Conservation (phyloP, 2,797 vertebrate species). For the Chiroxiphia lanceolata region DNA sequence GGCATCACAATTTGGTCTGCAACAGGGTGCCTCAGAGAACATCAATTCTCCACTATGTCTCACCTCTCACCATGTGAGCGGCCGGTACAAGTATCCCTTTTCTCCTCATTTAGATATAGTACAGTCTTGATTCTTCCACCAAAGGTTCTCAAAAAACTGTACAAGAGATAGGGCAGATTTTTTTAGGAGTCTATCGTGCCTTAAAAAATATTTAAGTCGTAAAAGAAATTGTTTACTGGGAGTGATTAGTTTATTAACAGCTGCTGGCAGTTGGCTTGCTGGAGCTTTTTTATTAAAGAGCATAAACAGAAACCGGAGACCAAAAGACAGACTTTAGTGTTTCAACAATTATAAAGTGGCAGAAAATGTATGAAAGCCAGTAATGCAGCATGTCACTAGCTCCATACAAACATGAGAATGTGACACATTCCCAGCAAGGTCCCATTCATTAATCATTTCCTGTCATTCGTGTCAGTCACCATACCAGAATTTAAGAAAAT, state of each 20-base stretch:
- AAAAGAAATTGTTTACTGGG: not conserved
- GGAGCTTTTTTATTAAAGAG: not conserved
- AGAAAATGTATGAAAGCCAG: not conserved
- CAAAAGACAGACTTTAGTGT: not conserved
- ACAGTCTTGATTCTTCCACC: not conserved
- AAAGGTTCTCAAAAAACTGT: not conserved
- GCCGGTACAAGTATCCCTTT: not conserved
- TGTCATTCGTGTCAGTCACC: conserved; percentile 9
- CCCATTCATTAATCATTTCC: conserved; percentile 27
- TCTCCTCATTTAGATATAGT: not conserved
- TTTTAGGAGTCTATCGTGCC: not conserved
- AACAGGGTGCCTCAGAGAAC: not conserved
- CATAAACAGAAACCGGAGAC: not conserved
- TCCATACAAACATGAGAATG: not conserved
- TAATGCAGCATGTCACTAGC: not conserved
- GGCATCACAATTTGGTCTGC: not conserved
- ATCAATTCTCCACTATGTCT: not conserved
- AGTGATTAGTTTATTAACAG: not conserved
- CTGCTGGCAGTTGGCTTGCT: not conserved
- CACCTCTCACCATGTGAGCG: rapidly evolving
- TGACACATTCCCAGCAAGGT: not conserved
- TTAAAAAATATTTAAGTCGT: not conserved
- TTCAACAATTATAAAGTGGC: not conserved
- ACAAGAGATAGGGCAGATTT: not conserved
- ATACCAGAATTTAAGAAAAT: not conserved